Evolutionary conservation across 2,797 vertebrate species (phyloP), one percentile per base, ranked within the genome.

Genomic region (Tenualosa thibaudeaui): DNA sequence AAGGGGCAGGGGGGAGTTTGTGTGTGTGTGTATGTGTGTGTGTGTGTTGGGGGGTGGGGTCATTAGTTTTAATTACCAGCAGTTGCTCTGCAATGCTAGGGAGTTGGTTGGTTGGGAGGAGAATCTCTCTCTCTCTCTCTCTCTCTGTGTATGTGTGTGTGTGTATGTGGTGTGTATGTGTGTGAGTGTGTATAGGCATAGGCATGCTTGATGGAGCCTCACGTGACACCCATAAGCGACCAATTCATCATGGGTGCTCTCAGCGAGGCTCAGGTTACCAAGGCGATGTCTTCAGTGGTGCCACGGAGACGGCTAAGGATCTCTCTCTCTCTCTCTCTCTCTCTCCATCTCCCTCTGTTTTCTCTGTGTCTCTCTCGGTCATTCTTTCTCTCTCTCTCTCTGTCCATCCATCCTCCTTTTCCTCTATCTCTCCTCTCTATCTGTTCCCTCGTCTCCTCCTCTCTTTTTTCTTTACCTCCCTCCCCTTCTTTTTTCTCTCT

Each of bases 1-100:
- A 12, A 40, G 12, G 65, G 10, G 26, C 37, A n/a, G 93, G 93
- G 94, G 93, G 89, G 89, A 89, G 87, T 90, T 65, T 68, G 26
- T 31, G 26, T 31, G 65, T 31, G 65, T 31, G 10, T 31, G 65
- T 31, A 10, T 31, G 60, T 24, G 60, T 24, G 60, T 24, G 60
- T 24, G 60, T 65, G 60, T 46, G 46, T 46, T 31, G 26, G 9
- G 3, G 65, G 9, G 10, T 31, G 51, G 10, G 51, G 51, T 53
- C 12, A 53, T 53, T 53, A 10, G 51, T 53, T 53, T 53, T 53
- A 53, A 53, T 53, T 53, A 53, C 51, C 51, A 10, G 51, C 51
- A 53, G 51, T 53, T 53, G 51, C 51, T 53, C 51, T 53, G 51
- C 2, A 53, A 53, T 53, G 51, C 51, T 53, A 12, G 9, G 10